Conservation (phyloP, 2,113 vertebrate genomes). For the Numenius arquata region DNA sequence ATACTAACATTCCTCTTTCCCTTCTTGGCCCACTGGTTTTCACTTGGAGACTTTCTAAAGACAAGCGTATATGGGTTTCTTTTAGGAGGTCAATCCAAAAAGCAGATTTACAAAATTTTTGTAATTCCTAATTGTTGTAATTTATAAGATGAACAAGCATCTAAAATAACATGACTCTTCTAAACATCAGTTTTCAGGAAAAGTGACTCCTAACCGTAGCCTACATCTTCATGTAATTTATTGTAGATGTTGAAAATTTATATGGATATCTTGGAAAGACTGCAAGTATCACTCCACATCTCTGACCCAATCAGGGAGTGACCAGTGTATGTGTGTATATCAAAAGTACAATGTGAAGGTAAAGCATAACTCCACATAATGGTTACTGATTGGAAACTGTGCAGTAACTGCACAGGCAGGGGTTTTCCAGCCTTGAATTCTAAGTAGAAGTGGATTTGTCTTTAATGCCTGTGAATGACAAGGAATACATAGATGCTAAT, state of each 20-base stretch:
- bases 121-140: neutral
- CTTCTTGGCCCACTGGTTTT: neutral
- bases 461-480: neutral
- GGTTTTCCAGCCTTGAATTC: neutral
- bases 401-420: neutral
- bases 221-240: neutral
- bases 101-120: neutral
- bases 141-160: neutral
- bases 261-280: neutral
- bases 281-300: neutral
- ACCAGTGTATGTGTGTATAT: neutral
- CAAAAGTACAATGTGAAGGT: neutral
- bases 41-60: neutral
- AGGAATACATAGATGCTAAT: neutral
- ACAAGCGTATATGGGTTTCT: neutral
- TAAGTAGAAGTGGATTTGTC: slow-evolving; percentile 1
- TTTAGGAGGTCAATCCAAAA: neutral
- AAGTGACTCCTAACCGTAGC: neutral
- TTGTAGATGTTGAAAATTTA: neutral
- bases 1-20: neutral
- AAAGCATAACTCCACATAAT: neutral
- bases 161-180: neutral
- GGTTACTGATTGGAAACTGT: neutral
- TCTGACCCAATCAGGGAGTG: neutral
- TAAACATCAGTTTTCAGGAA: neutral